Evolutionary conservation across 2,113 vertebrate genomes (phyloP).

Genomic region (Calonectris borealis): DNA sequence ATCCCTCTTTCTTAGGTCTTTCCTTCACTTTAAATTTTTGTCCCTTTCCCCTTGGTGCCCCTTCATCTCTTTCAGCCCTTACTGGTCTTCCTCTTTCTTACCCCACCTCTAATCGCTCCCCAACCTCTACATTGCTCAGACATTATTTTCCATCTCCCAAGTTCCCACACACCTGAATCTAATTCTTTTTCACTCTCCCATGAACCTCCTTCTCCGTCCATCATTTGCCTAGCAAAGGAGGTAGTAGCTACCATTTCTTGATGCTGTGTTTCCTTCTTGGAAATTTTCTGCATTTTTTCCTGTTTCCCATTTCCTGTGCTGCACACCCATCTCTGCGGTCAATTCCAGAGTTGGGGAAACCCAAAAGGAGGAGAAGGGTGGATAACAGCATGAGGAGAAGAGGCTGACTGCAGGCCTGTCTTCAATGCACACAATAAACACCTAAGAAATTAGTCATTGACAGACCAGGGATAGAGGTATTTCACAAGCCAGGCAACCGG

Average conservation of each 20-base stretch:
- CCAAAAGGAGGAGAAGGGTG: neutral
- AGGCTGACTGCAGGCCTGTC: neutral
- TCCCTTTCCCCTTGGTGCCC: neutral
- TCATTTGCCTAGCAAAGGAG: neutral
- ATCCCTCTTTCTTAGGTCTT: neutral
- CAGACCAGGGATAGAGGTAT: neutral
- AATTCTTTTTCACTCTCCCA: neutral
- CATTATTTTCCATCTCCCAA: neutral
- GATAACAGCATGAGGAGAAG: neutral
- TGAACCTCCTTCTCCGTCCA: neutral
- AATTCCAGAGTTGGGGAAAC: neutral
- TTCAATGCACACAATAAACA: neutral
- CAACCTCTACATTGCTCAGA: rapidly evolving
- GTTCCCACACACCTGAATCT: neutral
- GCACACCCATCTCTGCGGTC: neutral
- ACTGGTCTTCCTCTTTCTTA: neutral
- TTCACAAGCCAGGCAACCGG: neutral
- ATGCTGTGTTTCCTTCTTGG: neutral
- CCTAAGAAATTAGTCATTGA: neutral
- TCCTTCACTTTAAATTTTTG: neutral
- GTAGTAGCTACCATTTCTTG: neutral
- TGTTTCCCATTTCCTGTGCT: neutral
- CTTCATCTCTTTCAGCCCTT: neutral
- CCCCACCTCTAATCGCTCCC: neutral
- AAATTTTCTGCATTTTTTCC: neutral